These are phyloP conservation scores for Uropsilus gracilis DNA, from an alignment of 2,113 vertebrate genomes.

Conservation along the genomic window DNA sequence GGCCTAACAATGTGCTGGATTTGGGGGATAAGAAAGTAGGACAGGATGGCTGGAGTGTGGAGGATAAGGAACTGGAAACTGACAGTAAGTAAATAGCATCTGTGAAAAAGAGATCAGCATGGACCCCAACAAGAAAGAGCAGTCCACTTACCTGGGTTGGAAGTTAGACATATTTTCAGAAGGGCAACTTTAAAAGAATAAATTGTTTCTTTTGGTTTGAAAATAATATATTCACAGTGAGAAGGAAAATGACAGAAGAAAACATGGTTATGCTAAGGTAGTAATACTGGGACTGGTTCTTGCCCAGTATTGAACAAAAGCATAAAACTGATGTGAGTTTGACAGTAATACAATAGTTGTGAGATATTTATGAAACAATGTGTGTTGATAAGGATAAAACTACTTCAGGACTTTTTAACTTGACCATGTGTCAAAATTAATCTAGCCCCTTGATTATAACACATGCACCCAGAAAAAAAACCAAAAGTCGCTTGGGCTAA, in stretches of 20 bases:
- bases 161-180: neutral
- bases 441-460: neutral
- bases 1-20: neutral
- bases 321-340: neutral
- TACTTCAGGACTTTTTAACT: neutral
- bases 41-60: no score
- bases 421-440: neutral
- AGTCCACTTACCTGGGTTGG: neutral
- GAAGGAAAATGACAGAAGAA: neutral
- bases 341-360: no score
- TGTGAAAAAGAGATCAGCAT: neutral
- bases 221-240: neutral
- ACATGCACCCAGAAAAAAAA: neutral
- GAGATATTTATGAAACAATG: neutral
- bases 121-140: neutral
- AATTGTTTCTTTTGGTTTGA: neutral
- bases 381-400: neutral
- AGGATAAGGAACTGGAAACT: no score
- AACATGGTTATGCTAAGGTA: neutral
- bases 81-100: neutral
- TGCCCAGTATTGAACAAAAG: neutral
- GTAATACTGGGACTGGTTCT: neutral
- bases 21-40: no score
- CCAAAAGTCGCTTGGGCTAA: no score
- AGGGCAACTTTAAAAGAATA: neutral